Conservation (phyloP, 2,888 invertebrate species). For the Eurois occulta region DNA sequence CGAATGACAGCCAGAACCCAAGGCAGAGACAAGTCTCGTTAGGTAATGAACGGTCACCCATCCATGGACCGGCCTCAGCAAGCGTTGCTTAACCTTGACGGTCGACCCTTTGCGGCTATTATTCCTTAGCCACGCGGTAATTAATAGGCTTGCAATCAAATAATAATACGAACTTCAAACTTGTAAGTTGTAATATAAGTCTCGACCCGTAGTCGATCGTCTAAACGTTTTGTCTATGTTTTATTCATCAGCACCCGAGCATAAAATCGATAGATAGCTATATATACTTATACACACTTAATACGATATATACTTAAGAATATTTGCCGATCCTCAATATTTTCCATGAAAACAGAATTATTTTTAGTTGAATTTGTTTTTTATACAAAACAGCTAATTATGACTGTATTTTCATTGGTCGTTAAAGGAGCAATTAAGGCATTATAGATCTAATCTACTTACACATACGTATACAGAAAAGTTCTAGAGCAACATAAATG, state of each 20-base stretch:
- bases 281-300: no score
- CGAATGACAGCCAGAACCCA: not conserved
- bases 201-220: not conserved
- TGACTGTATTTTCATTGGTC: not conserved
- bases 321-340: not conserved
- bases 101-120: not conserved
- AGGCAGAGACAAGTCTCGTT: not conserved
- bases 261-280: not conserved
- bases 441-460: not conserved
- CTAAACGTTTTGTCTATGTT: slow-evolving; percentile 12
- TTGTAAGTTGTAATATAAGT: not conserved
- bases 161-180: not conserved
- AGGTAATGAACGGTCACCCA: not conserved
- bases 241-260: slow-evolving; percentile 18
- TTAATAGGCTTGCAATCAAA: not conserved
- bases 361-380: slow-evolving; percentile 5
- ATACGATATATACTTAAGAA: no score
- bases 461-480: no score
- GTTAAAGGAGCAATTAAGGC: not conserved
- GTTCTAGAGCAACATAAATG: not conserved
- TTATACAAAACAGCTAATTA: not conserved
- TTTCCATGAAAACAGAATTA: not conserved
- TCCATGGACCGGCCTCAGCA: not conserved
- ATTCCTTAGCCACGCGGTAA: not conserved
- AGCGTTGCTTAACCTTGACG: not conserved